Conservation (phyloP, 2,797 vertebrate genomes). For the Eremophila alpestris region DNA sequence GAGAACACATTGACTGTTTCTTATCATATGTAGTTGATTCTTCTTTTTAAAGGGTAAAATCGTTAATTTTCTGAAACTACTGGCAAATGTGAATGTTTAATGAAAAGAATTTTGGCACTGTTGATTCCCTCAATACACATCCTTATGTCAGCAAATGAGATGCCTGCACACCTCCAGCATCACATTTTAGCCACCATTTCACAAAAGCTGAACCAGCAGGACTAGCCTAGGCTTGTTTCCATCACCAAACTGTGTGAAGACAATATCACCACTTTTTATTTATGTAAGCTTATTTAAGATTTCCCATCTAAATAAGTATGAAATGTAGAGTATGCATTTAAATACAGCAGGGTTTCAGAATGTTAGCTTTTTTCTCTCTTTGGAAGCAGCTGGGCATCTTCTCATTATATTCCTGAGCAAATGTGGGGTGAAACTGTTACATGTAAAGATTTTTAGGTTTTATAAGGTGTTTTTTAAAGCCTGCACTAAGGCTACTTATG, state of each 20-base stretch:
- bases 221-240: neutral
- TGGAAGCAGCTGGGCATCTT: neutral
- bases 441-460: neutral
- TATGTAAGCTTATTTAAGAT: neutral
- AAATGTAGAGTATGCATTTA: neutral
- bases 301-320: neutral
- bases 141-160: neutral
- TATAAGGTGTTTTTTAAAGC: neutral
- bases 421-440: neutral
- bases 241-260: neutral
- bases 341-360: neutral
- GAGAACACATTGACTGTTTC: neutral
- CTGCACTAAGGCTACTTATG: neutral
- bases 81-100: neutral
- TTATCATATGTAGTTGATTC: neutral
- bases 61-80: neutral
- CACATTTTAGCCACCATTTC: neutral
- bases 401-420: neutral
- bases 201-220: neutral
- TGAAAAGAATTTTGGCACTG: neutral
- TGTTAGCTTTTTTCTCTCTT: neutral
- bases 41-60: neutral
- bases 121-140: neutral
- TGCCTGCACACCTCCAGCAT: neutral
- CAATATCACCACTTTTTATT: neutral